Conservation (phyloP, 2,797 vertebrate species). For the Prionace glauca region DNA sequence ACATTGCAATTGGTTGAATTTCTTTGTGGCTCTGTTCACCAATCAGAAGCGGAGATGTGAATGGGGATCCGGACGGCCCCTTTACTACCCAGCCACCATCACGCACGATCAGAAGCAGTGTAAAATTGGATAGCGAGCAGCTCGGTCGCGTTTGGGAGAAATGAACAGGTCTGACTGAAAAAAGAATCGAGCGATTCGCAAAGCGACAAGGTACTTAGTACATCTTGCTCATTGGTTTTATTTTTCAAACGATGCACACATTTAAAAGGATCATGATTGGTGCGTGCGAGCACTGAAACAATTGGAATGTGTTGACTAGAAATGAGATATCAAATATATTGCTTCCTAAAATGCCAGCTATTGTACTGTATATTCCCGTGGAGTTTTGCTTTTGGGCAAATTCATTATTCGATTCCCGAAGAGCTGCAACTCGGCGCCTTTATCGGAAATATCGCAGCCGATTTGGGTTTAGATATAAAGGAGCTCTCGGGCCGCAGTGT, state of each 20-base stretch:
- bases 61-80: not conserved
- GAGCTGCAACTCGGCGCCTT: not conserved
- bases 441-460: not conserved
- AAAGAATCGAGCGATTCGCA: not conserved
- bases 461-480: not conserved
- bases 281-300: not conserved
- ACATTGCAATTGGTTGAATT: constrained; percentile 39
- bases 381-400: constrained; percentile 39
- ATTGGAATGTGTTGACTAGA: not conserved
- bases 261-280: not conserved
- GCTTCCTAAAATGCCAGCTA: constrained; percentile 32
- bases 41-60: not conserved
- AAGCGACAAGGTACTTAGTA: not conserved
- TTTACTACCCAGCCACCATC: not conserved
- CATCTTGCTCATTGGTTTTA: not conserved
- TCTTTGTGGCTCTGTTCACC: not conserved
- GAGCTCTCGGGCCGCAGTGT: not conserved
- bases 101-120: not conserved
- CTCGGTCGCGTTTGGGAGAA: not conserved
- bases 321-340: not conserved
- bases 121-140: not conserved
- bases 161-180: too few relatives aligned
- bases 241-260: too few relatives aligned
- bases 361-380: constrained; percentile 48
- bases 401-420: not conserved